Conservation (phyloP, 2,113 vertebrate genomes). For the Anhinga rufa region DNA sequence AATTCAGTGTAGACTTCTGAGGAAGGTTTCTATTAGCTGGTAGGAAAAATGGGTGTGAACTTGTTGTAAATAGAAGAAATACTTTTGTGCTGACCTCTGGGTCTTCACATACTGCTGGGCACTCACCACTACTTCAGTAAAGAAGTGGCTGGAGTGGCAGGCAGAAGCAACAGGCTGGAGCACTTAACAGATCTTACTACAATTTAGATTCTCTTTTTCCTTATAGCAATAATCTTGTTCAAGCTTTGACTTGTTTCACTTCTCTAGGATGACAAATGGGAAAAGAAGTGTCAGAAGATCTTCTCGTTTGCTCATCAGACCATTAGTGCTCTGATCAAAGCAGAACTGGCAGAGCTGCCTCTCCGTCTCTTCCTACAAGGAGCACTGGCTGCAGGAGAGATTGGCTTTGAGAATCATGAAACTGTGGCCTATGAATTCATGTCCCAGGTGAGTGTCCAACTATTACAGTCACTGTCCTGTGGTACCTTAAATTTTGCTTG, state of each 20-base stretch:
- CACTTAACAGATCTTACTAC: background rate
- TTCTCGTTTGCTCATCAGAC: constrained; percentile 98
- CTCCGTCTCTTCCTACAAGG: constrained; percentile 96
- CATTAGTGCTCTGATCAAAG: constrained; percentile 97
- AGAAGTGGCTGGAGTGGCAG: background rate
- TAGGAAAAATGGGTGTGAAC: background rate
- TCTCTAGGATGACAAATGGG: constrained; percentile 96
- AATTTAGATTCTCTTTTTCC: background rate
- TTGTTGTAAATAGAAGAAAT: background rate
- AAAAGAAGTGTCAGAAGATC: constrained; percentile 99
- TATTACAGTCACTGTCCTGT: background rate
- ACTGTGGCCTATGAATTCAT: constrained; percentile 99
- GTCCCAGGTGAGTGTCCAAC: constrained; percentile 83
- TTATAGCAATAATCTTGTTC: background rate
- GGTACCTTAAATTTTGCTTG: background rate
- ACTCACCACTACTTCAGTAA: background rate
- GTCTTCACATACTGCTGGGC: background rate
- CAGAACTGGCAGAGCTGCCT: constrained; percentile 92
- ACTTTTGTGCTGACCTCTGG: background rate
- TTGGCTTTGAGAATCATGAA: constrained; percentile 98
- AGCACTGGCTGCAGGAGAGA: constrained; percentile 93
- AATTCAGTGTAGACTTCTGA: background rate
- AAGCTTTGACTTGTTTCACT: background rate
- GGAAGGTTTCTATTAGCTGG: background rate
- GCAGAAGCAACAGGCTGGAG: background rate